Evolutionary conservation across 2,113 vertebrate species (phyloP), one percentile per base, ranked within the genome.

Genomic region (Pithys albifrons): DNA sequence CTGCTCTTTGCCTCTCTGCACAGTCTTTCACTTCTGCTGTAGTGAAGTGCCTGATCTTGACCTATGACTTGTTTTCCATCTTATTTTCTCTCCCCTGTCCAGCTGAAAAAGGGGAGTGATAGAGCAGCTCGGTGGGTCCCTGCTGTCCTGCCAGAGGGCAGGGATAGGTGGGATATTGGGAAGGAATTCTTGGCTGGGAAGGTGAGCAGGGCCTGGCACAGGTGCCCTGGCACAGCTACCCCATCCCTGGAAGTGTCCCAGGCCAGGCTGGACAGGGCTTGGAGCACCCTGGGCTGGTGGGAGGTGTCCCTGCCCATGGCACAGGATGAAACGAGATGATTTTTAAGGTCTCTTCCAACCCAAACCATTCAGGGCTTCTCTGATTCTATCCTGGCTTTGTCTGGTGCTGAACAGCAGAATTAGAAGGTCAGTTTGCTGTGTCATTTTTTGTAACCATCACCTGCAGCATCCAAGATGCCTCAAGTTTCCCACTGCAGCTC

Each of bases 201-300:
- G 33, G 23, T 67, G 61, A 15, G 9, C 0, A 51, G 45, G 14
- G 31, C 29, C 45, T 73, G 77, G 61, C 51, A 58, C 31, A 46
- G 69, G 49, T 65, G 18, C 28, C 14, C 69, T n/a, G n/a, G n/a
- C n/a, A n/a, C n/a, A n/a, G n/a, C 27, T 89, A 61, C 33, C 39
- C 70, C 54, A 54, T n/a, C 62, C 71, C 70, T 69, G 78, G 39
- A 0, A 75, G 29, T 54, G 46, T 1, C 54, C 54, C n/a, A 25
- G n/a, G 62, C 29, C 54, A 55, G 62, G 87, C 0, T 75, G 41
- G 41, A 43, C 41, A 43, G 41, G 41, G 41, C 41, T 41, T 41
- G 45, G 87, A 52, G 28, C 23, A n/a, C 0, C 4, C 4, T 82
- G 77, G 61, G 54, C 45, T 0, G 1, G 23, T n/a, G 46, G 52